phyloP scores from a whole-genome alignment of 2,113 vertebrate genomes.

The Mastomys coucha region DNA sequence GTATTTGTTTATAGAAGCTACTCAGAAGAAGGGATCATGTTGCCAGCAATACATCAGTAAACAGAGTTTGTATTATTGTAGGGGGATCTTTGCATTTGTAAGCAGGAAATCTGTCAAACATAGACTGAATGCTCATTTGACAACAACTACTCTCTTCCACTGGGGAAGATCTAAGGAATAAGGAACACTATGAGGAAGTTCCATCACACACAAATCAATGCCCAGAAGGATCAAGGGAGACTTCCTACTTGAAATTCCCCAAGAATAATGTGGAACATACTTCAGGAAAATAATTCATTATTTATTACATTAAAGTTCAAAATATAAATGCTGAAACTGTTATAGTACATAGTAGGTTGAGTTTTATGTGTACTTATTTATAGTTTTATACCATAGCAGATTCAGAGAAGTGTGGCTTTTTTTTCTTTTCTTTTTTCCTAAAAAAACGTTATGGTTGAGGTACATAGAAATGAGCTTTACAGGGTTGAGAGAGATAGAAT shows the following conservation, averaged over 20 bases:
- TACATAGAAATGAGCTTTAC: background rate
- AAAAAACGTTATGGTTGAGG: conserved; percentile 8
- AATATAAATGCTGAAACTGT: background rate
- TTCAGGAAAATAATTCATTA: background rate
- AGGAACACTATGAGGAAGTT: background rate
- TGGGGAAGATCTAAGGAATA: background rate
- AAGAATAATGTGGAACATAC: background rate
- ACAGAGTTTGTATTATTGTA: conserved; percentile 16
- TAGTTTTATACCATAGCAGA: background rate
- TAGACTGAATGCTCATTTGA: background rate
- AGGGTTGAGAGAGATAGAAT: background rate
- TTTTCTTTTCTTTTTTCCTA: background rate
- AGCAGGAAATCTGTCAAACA: conserved; percentile 19
- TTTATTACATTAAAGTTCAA: background rate
- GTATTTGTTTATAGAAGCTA: conserved; percentile 37
- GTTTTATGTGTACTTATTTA: background rate
- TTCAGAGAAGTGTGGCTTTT: background rate
- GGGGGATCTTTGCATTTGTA: conserved; percentile 23
- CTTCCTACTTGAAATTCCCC: background rate
- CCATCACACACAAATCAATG: background rate
- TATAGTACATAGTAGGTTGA: background rate
- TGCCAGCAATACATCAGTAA: background rate
- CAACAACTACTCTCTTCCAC: background rate
- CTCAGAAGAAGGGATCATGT: background rate
- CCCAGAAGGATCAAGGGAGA: background rate